Evolutionary conservation across 2,888 invertebrate genomes (phyloP).

Genomic region (Microctonus brassicae): DNA sequence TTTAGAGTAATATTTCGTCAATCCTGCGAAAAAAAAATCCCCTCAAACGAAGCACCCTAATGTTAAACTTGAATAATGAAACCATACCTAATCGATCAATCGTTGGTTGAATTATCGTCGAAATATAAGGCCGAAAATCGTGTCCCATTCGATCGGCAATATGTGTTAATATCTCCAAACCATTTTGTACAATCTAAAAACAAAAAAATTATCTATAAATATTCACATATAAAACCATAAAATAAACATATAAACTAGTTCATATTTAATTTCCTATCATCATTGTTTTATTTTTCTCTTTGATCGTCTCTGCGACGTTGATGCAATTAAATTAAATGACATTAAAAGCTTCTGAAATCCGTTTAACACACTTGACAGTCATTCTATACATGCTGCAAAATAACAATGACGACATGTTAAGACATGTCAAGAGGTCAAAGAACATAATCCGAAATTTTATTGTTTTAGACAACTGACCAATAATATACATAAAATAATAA

Average conservation of each 20-base stretch:
- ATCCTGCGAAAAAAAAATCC: too few relatives aligned
- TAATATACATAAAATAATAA: background rate
- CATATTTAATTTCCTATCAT: background rate
- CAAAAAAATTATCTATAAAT: conserved; percentile 8
- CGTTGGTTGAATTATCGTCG: conserved; percentile 84
- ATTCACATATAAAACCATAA: background rate
- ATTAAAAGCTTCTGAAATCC: conserved; percentile 40
- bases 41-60: too few relatives aligned
- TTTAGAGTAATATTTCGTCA: too few relatives aligned
- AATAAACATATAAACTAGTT: background rate
- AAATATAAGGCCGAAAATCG: conserved; percentile 89
- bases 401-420: background rate
- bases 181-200: conserved; percentile 91
- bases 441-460: background rate
- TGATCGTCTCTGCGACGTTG: conserved; percentile 15
- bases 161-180: conserved; percentile 87
- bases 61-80: conserved; percentile 2
- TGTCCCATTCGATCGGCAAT: conserved; percentile 88
- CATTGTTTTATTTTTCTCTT: background rate
- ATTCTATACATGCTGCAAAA: conserved; percentile 18
- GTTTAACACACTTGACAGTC: conserved; percentile 38
- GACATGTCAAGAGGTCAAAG: background rate
- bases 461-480: background rate
- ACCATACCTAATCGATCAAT: conserved; percentile 80
- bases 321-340: conserved; percentile 41